Conservation (phyloP, 2,888 invertebrate genomes). For the Agrotis ipsilon region DNA sequence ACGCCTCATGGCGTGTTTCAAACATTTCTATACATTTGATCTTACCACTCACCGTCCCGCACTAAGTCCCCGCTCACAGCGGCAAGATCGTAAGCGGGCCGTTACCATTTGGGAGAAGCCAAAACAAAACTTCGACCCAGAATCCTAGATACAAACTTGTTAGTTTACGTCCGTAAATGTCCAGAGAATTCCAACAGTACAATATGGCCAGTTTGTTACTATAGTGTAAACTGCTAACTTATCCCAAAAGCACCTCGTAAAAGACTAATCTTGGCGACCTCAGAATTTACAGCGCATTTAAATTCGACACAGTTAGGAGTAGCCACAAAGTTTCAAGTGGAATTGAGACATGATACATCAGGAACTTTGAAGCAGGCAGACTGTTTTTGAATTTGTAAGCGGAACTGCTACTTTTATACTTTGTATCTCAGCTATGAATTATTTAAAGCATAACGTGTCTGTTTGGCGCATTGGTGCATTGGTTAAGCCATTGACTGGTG, state of each 20-base stretch:
- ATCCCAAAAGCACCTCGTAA: conserved; percentile 3
- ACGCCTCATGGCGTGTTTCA: too few relatives aligned
- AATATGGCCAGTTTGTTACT: background rate
- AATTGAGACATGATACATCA: background rate
- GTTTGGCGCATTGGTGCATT: too few relatives aligned
- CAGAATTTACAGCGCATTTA: conserved; percentile 16
- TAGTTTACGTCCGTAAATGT: background rate
- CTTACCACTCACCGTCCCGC: too few relatives aligned
- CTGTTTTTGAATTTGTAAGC: too few relatives aligned
- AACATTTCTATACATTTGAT: too few relatives aligned
- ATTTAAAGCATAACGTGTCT: too few relatives aligned
- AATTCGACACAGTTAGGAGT: background rate
- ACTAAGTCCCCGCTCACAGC: too few relatives aligned
- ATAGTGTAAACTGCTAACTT: background rate
- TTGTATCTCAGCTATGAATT: too few relatives aligned
- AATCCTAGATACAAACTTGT: background rate
- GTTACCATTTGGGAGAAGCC: too few relatives aligned
- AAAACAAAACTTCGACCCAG: too few relatives aligned
- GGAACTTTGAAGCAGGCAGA: background rate
- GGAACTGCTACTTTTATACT: background rate
- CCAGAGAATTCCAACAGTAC: background rate
- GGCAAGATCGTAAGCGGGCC: too few relatives aligned
- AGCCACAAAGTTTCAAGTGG: background rate
- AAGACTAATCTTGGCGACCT: background rate
- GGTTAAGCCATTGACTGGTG: too few relatives aligned